These are phyloP conservation scores for Enteromius paludinosus DNA, from an alignment of 2,797 vertebrate species.

Conservation along the genomic window DNA sequence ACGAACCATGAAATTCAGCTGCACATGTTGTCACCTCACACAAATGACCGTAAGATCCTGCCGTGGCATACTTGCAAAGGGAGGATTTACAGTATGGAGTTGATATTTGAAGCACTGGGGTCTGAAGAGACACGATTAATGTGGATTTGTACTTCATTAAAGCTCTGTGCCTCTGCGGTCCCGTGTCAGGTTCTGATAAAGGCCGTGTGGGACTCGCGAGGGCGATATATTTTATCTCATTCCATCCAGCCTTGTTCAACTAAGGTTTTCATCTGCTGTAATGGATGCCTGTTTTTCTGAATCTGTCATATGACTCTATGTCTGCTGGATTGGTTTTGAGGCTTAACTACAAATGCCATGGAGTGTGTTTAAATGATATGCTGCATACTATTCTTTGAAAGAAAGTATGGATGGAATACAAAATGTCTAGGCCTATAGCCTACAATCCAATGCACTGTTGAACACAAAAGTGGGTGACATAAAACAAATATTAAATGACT, in stretches of 20 bases:
- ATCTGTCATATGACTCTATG: not conserved
- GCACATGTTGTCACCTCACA: conserved; percentile 22
- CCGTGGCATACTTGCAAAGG: not conserved
- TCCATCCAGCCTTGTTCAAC: not conserved
- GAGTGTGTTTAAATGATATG: not conserved
- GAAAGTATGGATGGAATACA: not conserved
- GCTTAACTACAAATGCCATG: not conserved
- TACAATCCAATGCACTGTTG: too few relatives aligned
- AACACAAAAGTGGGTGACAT: too few relatives aligned
- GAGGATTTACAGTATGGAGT: conserved; percentile 21
- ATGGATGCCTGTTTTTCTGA: conserved; percentile 3
- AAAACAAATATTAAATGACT: too few relatives aligned
- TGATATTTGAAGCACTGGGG: conserved; percentile 1
- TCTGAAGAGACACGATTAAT: conserved; percentile 38
- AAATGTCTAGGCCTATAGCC: not conserved
- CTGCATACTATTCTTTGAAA: not conserved
- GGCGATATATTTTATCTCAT: not conserved
- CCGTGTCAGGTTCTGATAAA: conserved; percentile 3
- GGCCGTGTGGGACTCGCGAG: not conserved
- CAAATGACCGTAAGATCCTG: conserved; percentile 48
- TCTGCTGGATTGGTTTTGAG: not conserved
- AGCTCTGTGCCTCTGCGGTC: conserved; percentile 14
- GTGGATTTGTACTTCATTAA: conserved; percentile 39
- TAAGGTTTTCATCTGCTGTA: conserved; percentile 13
- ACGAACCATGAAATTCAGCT: conserved; percentile 24